Base-by-base conservation (phyloP, 2,888 invertebrate species). In the Drosophila suboccidentalis region DNA sequence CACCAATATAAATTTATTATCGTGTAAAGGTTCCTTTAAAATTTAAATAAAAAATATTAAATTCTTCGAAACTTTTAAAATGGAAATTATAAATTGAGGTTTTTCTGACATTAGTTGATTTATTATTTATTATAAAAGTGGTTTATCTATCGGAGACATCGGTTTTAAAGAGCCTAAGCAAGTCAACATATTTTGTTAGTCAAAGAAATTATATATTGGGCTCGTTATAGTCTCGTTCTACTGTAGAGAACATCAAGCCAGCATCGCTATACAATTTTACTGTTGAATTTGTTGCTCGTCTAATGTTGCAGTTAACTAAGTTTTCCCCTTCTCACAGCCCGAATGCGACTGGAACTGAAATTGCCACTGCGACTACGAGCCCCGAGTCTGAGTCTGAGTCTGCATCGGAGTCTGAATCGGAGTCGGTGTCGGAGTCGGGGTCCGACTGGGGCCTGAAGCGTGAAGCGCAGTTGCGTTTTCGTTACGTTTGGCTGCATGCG, bases 401-500 rank as follows among this genome's bases (percentile, higher is more conserved):
- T 2, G 39, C 19, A 19, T 29, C 29, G n/a, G 10, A 22, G 36
- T 29, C 29, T 2, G 39, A 32, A 4, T n/a, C 34, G 3, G 32
- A 43, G 43, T 54, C 17, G 22, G 38, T 29, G 29, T 47, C 29
- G 13, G 29, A 26, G 39, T 41, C 15, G 44, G 44, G 19, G 44
- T 63, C 68, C 59, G 64, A 61, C 79, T 66, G 71, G 71, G 19
- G 76, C 39, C 60, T 79, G 82, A 86, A 86, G 89, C 85, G 85
- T 85, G 89, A 85, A 89, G 89, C 78, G 85, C 73, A 84, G 89
- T 89, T 89, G 86, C 86, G 86, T 86, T 85, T 86, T 86, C 82
- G 86, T 86, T 87, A 87, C 86, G 90, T 85, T 89, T 78, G 67
- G 88, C 71, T 86, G 86, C 44, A 64, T 89, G 82, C 82, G 77